Base-by-base conservation (phyloP, 2,113 vertebrate species). In the Mobula hypostoma region DNA sequence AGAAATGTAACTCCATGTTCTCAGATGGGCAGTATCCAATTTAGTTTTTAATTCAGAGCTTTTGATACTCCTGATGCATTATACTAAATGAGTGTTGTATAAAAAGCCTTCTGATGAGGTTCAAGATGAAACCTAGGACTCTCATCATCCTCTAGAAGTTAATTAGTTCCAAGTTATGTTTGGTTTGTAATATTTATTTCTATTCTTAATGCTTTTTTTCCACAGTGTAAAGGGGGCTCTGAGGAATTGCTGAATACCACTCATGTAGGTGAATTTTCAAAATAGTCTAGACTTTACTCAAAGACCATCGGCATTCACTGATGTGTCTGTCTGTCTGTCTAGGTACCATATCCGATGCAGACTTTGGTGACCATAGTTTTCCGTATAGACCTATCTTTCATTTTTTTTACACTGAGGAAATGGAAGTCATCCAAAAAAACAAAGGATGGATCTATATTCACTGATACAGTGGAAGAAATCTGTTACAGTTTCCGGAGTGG, bases 1-100 rank as follows among this genome's bases (percentile, higher is more conserved):
- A 94, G 94, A 95, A 94, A 95, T 96, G 95, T 95, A 82, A 87
- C 94, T 95, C 96, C 95, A 90, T 0, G 0, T 72, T 68, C 87
- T 56, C 29, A 7, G 48, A 76, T 66, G 93, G 94, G 87, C 83
- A 87, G 32, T 72, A 36, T 93, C 4, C n/a, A 74, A 66, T 90
- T 66, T 90, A 32, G 85, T 74, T 93, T 72, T 56, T 74, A 93
- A 48, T 76, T 74, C 91, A 48, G 19, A 56, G 32, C 27, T 74
- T 74, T 74, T 74, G 40, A 27, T 36, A 14, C 11, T 12, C 36
- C 56, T 74, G 32, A 48, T 11, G 9, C 58, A 66, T 88, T 88
- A 14, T 29, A 14, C 85, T 56, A 74, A 74, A 48, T 6, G 48
- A 12, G 2, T 72, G 24, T 48, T 74, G 11, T 76, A 76, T 93